Percentiles rank a stretch among this genome's conserved stretches.
Evolutionary conservation across 2,888 invertebrate species (phyloP).

Genomic region (Fissipunctia ypsillon): DNA sequence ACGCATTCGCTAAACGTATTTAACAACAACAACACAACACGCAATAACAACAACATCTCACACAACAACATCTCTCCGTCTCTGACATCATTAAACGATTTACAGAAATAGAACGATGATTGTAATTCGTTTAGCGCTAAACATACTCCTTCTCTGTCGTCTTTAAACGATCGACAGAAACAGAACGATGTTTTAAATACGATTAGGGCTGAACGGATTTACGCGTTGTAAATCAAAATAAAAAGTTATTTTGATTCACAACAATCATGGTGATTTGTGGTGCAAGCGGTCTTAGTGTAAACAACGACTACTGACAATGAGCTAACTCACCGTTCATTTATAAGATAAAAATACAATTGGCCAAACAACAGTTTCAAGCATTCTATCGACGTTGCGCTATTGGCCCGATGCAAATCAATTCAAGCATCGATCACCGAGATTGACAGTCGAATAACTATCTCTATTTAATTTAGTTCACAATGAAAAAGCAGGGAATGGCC

Average conservation of each 20-base stretch:
- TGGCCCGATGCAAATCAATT: conserved; percentile 40
- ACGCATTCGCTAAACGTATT: background rate
- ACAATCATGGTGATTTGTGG: background rate
- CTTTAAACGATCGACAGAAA: background rate
- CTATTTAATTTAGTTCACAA: conserved; percentile 63
- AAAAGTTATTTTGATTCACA: too few species aligned
- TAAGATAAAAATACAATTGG: conserved; percentile 8
- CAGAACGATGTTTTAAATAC: background rate
- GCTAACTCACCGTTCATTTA: background rate
- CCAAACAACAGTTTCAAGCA: conserved; percentile 17
- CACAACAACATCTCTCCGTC: too few species aligned
- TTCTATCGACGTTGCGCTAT: conserved; percentile 29
- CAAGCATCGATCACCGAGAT: conserved; percentile 63
- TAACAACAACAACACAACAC: too few species aligned
- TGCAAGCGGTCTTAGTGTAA: background rate
- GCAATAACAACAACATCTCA: too few species aligned
- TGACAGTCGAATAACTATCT: conserved; percentile 65
- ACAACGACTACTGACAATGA: background rate
- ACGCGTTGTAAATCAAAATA: background rate
- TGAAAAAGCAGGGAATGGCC: conserved; percentile 27
- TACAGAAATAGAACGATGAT: too few species aligned
- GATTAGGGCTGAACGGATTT: background rate
- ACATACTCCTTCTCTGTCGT: too few species aligned
- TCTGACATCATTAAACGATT: too few species aligned
- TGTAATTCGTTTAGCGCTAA: too few species aligned